Evolutionary conservation across 2,797 vertebrate genomes (phyloP).

Genomic region (Chromobotia macracanthus): DNA sequence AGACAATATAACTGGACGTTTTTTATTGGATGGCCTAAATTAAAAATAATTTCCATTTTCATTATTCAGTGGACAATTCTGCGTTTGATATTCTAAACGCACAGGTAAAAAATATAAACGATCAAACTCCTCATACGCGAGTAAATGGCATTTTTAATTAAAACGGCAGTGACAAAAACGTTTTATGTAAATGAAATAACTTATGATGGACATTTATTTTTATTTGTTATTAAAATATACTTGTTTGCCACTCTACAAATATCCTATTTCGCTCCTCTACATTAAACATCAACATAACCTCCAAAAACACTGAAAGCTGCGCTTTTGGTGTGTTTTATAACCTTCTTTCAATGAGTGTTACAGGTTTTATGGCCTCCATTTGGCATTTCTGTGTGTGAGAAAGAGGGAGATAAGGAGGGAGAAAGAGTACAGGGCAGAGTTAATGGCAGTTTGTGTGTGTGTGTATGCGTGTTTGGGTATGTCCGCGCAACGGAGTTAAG

Average conservation of each 20-base stretch:
- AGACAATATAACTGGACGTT: no score
- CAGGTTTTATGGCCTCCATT: conserved; percentile 48
- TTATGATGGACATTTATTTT: neutral
- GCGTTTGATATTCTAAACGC: no score
- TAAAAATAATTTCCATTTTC: neutral
- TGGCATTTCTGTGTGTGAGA: conserved; percentile 32
- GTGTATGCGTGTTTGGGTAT: conserved; percentile 34
- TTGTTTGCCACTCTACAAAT: neutral
- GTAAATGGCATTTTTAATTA: neutral
- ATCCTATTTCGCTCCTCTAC: neutral
- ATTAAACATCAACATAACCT: conserved; percentile 15
- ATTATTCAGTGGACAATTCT: neutral
- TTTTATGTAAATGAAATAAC: neutral
- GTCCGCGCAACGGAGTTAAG: conserved; percentile 64
- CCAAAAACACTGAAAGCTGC: conserved; percentile 23
- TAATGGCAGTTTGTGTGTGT: neutral
- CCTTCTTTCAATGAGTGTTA: conserved; percentile 43
- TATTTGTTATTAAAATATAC: neutral
- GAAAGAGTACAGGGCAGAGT: neutral
- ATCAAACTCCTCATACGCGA: neutral
- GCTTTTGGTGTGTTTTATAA: conserved; percentile 36
- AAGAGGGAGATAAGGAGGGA: conserved; percentile 3
- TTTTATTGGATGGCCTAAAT: neutral
- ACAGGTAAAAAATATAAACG: neutral
- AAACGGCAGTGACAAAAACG: neutral